These are phyloP conservation scores for Andrena dorsata DNA, from an alignment of 2,888 invertebrate species.

Conservation along the genomic window DNA sequence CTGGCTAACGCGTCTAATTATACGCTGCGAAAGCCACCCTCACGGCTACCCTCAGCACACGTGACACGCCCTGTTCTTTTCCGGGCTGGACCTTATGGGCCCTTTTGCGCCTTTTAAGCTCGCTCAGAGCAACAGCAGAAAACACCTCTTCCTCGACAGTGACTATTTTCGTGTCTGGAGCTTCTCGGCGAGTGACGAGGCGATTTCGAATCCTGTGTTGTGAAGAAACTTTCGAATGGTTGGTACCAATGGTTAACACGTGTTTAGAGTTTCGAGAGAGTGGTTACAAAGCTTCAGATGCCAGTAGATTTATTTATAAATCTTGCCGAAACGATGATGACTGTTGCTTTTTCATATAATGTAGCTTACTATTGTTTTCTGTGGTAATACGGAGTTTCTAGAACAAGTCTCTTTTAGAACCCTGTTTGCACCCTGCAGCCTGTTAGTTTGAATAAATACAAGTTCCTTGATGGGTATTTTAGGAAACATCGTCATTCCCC, in stretches of 20 bases:
- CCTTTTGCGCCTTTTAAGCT: conserved; percentile 5
- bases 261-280: too few relatives aligned
- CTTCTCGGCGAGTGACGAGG: background rate
- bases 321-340: too few relatives aligned
- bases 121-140: background rate
- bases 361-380: too few relatives aligned
- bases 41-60: background rate
- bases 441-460: background rate
- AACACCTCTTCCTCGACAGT: background rate
- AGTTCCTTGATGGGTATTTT: background rate
- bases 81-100: background rate
- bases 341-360: too few relatives aligned
- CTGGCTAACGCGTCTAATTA: conserved; percentile 78
- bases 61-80: conserved; percentile 21
- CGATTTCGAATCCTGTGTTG: too few relatives aligned
- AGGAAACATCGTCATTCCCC: background rate
- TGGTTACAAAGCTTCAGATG: too few relatives aligned
- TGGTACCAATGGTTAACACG: too few relatives aligned
- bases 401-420: background rate
- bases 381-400: too few relatives aligned
- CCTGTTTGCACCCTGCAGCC: background rate
- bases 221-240: too few relatives aligned
- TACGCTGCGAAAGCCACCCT: conserved; percentile 65
- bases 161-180: conserved; percentile 5
- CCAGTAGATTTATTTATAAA: too few relatives aligned